These are phyloP conservation scores for Pelodiscus sinensis DNA, from an alignment of 2,113 vertebrate species.

Conservation along the genomic window DNA sequence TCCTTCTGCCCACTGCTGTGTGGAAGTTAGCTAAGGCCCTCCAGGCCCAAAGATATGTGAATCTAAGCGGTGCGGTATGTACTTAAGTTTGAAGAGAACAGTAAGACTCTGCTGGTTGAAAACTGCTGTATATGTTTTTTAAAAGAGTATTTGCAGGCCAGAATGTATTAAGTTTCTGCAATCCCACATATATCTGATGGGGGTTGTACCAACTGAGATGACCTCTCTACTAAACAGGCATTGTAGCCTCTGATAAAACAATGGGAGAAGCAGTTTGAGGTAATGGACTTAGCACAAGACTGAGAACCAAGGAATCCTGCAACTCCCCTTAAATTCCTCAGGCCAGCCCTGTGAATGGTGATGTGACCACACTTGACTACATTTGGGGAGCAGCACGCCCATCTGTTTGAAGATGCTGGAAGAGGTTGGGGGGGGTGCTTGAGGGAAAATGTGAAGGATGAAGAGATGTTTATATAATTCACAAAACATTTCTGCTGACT, in stretches of 20 bases:
- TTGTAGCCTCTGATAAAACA: background rate
- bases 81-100: background rate
- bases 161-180: background rate
- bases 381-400: background rate
- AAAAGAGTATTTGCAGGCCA: background rate
- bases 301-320: background rate
- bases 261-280: background rate
- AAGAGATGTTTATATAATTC: background rate
- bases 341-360: background rate
- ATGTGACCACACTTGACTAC: background rate
- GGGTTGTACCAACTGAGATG: background rate
- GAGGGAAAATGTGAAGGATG: background rate
- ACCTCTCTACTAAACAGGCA: background rate
- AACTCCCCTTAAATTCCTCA: background rate
- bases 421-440: background rate
- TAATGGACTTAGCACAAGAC: background rate
- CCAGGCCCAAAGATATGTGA: accelerated
- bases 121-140: background rate
- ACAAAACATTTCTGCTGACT: background rate
- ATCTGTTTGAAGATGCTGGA: background rate
- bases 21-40: background rate
- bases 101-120: background rate
- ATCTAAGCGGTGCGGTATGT: background rate
- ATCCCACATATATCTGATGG: background rate
- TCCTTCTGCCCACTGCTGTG: background rate